These are phyloP conservation scores for Callitettix versicolor DNA, from an alignment of 1,140 invertebrate species.

Conservation along the genomic window DNA sequence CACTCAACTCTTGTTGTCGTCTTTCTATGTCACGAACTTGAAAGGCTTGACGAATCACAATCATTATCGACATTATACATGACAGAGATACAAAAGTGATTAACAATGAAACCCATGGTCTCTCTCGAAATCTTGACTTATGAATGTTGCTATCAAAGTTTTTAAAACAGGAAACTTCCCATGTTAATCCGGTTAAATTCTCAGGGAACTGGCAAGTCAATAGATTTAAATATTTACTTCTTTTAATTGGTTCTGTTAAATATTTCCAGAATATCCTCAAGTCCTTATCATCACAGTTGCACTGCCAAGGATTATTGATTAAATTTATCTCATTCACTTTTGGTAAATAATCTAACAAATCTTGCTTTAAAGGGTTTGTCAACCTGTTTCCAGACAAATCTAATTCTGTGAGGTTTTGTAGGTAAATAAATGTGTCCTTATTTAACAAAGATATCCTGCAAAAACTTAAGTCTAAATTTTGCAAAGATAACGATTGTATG, in stretches of 20 bases:
- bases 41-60: slow-evolving; percentile 7
- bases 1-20: neutral
- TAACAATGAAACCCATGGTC: neutral
- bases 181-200: neutral
- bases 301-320: slow-evolving; percentile 13
- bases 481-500: slow-evolving; percentile 1
- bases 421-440: slow-evolving; percentile 2
- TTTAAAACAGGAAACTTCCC: slow-evolving; percentile 2
- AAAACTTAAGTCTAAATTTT: slow-evolving; percentile 9
- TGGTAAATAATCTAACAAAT: neutral
- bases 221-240: neutral
- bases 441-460: neutral
- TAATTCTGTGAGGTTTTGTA: neutral
- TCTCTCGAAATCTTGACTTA: neutral
- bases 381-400: slow-evolving; percentile 12
- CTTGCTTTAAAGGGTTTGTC: slow-evolving; percentile 1
- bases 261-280: slow-evolving; percentile 8
- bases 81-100: neutral
- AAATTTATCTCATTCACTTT: slow-evolving; percentile 2
- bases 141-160: neutral
- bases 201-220: slow-evolving; percentile 2
- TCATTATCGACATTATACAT: neutral
- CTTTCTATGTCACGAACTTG: neutral
- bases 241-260: neutral
- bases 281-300: slow-evolving; percentile 4